A percentile compares a stretch with the other conserved stretches of the same genome.
Evolutionary conservation across 2,113 vertebrate species (phyloP).

Genomic region (Syngnathoides biaculeatus): DNA sequence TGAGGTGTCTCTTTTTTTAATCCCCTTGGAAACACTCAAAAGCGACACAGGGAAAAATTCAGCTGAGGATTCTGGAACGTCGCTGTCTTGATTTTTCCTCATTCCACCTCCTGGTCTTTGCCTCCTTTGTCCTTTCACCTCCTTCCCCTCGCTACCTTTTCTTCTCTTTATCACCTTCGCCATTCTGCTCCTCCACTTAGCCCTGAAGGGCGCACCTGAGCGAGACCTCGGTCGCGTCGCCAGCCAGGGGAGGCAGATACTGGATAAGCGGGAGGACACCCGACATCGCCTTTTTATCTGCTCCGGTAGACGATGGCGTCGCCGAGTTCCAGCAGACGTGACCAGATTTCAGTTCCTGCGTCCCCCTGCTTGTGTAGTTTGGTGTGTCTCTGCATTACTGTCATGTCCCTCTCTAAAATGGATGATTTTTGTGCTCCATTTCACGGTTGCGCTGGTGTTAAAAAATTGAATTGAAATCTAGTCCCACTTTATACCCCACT

Average conservation of each 20-base stretch:
- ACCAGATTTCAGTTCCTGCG: constrained; percentile 31
- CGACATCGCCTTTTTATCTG: constrained; percentile 50
- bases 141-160: background rate
- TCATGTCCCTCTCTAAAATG: constrained; percentile 14
- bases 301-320: constrained; percentile 47
- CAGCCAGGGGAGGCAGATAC: constrained; percentile 40
- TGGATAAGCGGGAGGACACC: constrained; percentile 19
- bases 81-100: background rate
- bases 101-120: background rate
- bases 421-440: background rate
- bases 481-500: constrained; percentile 13
- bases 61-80: background rate
- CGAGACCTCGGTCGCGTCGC: constrained; percentile 35
- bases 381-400: constrained; percentile 6
- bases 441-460: constrained; percentile 4
- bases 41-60: background rate
- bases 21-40: background rate
- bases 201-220: constrained; percentile 53
- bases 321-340: constrained; percentile 22
- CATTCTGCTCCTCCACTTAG: constrained; percentile 38
- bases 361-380: constrained; percentile 8
- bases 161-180: constrained; percentile 5
- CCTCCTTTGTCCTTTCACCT: constrained; percentile 2
- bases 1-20: background rate
- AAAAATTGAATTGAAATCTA: constrained; percentile 18